Conservation (phyloP, 2,888 invertebrate genomes). For the Drosophila monieri region DNA sequence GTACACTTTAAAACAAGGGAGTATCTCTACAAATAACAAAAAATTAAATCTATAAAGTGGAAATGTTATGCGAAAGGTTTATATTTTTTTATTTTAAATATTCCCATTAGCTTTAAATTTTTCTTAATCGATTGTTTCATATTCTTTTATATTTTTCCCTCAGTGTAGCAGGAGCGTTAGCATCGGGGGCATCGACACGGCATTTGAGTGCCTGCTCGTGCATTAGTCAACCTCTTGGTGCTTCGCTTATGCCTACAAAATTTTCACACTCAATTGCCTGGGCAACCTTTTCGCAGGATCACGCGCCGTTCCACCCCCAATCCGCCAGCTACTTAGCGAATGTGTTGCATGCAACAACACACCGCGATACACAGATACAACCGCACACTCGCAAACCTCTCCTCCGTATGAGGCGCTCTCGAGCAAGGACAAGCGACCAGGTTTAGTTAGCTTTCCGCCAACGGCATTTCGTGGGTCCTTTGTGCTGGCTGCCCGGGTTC, state of each 20-base stretch:
- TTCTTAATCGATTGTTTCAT: not conserved
- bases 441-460: constrained; percentile 62
- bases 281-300: constrained; percentile 74
- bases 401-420: constrained; percentile 27
- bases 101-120: not conserved
- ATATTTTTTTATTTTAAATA: too few relatives aligned
- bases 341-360: constrained; percentile 71
- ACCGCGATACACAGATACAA: constrained; percentile 34
- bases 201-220: constrained; percentile 75
- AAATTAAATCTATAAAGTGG: not conserved
- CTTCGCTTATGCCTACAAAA: constrained; percentile 63
- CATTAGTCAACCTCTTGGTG: constrained; percentile 59
- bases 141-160: not conserved
- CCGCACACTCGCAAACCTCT: constrained; percentile 6
- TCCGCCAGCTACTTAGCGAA: constrained; percentile 68
- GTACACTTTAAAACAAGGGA: not conserved
- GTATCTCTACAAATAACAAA: not conserved
- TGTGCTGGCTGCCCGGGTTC: constrained; percentile 41
- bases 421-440: constrained; percentile 49
- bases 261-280: constrained; percentile 78
- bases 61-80: too few relatives aligned
- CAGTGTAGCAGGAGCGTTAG: not conserved
- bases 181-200: constrained; percentile 47
- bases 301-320: constrained; percentile 57
- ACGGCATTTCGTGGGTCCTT: constrained; percentile 45